A percentile compares a stretch with the other conserved stretches of the same genome.
phyloP scores from a whole-genome alignment of 2,113 vertebrate species.

The Rostratula benghalensis region DNA sequence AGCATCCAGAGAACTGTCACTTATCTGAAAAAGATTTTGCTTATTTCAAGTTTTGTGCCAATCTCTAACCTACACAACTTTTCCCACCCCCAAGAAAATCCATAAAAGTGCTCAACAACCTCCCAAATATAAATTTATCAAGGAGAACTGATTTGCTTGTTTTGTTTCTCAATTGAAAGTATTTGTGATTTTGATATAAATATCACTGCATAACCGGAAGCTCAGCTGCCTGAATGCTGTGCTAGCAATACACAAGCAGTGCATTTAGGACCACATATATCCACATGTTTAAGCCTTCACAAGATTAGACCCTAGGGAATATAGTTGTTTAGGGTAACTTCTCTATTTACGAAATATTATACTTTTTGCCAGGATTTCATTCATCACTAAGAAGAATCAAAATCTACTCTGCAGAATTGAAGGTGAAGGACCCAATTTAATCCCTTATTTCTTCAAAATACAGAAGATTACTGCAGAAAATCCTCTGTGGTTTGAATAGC shows the following conservation, averaged over 20 bases:
- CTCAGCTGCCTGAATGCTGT: neutral
- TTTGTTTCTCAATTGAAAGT: neutral
- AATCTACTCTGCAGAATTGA: neutral
- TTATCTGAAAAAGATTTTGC: constrained; percentile 57
- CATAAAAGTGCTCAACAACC: constrained; percentile 38
- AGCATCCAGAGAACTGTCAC: constrained; percentile 64
- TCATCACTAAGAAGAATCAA: neutral
- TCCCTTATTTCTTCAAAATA: neutral
- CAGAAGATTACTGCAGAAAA: neutral
- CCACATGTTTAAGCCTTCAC: neutral
- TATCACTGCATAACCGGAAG: neutral
- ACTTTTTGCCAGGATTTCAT: neutral
- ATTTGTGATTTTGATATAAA: constrained; percentile 15
- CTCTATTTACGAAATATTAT: neutral
- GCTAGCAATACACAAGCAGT: neutral
- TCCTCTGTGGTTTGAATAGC: neutral
- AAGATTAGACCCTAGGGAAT: neutral
- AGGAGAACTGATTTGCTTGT: neutral
- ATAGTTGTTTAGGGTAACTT: neutral
- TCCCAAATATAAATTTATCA: constrained; percentile 46
- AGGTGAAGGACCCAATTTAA: neutral
- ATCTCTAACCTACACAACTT: constrained; percentile 64
- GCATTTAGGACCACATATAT: neutral
- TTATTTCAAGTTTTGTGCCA: constrained; percentile 66
- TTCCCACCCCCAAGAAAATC: constrained; percentile 60